Evolutionary conservation across 2,113 vertebrate species (phyloP).

Genomic region (Strix aluco): DNA sequence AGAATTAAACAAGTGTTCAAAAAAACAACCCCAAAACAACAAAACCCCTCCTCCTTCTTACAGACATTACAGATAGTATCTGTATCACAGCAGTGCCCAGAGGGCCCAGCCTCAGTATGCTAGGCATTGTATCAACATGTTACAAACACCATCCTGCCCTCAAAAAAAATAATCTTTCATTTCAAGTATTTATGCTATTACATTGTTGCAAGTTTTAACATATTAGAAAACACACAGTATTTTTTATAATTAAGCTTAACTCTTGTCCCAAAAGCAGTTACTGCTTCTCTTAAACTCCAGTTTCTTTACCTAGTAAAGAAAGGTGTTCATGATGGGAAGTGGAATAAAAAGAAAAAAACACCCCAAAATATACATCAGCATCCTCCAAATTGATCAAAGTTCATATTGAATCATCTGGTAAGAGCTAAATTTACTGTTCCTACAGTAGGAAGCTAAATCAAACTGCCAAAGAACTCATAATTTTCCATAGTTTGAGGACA

Average conservation of each 20-base stretch:
- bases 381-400: background rate
- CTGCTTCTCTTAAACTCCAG: background rate
- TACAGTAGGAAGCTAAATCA: background rate
- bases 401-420: background rate
- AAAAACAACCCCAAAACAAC: background rate
- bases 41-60: background rate
- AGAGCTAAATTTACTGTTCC: background rate
- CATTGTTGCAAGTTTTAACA: slow-evolving; percentile 28
- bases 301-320: background rate
- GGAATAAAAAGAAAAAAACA: background rate
- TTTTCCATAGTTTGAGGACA: background rate
- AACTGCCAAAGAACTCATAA: background rate
- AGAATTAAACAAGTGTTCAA: slow-evolving; percentile 20
- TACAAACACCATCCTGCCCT: background rate
- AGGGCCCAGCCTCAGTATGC: background rate
- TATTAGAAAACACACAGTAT: background rate
- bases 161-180: background rate
- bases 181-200: background rate
- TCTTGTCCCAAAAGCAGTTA: background rate
- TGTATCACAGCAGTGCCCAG: background rate
- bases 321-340: background rate
- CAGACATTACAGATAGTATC: background rate
- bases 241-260: slow-evolving; percentile 16
- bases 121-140: slow-evolving; percentile 1
- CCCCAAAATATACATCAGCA: background rate